Base-by-base conservation (phyloP, 2,113 vertebrate genomes). In the Butorides virescens region DNA sequence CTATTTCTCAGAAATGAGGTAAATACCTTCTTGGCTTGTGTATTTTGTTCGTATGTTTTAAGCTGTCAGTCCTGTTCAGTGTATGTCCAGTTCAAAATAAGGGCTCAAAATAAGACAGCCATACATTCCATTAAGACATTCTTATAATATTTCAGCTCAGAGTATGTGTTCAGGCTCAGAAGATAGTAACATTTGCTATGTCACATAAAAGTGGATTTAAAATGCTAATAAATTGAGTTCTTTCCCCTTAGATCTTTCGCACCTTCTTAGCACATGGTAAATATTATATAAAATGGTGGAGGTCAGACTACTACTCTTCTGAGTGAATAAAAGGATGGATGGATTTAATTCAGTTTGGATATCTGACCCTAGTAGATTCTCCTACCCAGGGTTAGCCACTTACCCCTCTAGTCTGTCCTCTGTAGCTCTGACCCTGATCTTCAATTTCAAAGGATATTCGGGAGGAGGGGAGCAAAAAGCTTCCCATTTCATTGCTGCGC, bases 381-480 rank as follows among this genome's bases (percentile, higher is more conserved):
- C 47, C 59, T 67, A 27, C 23, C 29, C 73, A 47, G 29, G 37
- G 52, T 62, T 90, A 92, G 77, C 21, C 46, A 85, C 62, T 95
- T 91, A 92, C 13, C 11, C 56, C 39, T 78, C 53, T 27, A 46
- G 56, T 47, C 59, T 82, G 39, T 89, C 73, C 66, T 90, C 70
- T 79, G 65, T 50, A 73, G 74, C 50, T 85, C 39, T 88, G 75
- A 95, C 82, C 23, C 67, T 3, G 5, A 53, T 97, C 79, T 96
- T 96, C 91, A 84, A 74, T 97, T 98, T 88, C 65, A 88, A 93
- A 95, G 63, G 55, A 53, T 88, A 80, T 80, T 95, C 7, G 7
- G 84, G 42, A 74, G 46, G 42, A 87, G 23, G 37, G 53, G 63
- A 94, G 53, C 13, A 81, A 82, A 79, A 84, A 77, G 29, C 72